Evolutionary conservation across 2,113 vertebrate species (phyloP).

Genomic region (Triplophysa rosa): DNA sequence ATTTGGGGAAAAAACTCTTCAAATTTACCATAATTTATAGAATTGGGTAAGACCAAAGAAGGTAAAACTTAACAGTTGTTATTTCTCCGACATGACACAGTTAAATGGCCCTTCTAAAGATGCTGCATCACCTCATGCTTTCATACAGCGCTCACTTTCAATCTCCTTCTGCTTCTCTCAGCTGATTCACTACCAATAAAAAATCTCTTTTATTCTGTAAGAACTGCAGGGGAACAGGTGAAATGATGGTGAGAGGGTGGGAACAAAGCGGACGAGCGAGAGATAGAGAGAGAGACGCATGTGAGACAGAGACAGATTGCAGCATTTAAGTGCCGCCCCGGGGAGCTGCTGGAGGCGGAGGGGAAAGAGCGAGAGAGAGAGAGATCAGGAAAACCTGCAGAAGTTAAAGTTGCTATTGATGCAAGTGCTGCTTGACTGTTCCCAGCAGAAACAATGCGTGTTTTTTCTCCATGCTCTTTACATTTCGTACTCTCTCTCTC

Average conservation of each 20-base stretch:
- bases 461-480: too few relatives aligned
- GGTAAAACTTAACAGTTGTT: too few relatives aligned
- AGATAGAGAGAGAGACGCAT: conserved; percentile 52
- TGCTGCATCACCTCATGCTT: not conserved
- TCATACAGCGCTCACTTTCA: not conserved
- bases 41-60: too few relatives aligned
- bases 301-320: conserved; percentile 76
- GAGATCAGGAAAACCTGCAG: too few relatives aligned
- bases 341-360: conserved; percentile 73
- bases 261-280: conserved; percentile 40
- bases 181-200: conserved; percentile 26
- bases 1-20: too few relatives aligned
- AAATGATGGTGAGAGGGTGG: conserved; percentile 25
- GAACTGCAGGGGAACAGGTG: conserved; percentile 41
- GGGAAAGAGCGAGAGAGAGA: conserved; percentile 52
- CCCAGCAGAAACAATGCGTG: too few relatives aligned
- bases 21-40: too few relatives aligned
- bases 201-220: conserved; percentile 38
- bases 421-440: too few relatives aligned
- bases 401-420: too few relatives aligned
- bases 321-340: conserved; percentile 75
- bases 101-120: too few relatives aligned
- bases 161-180: conserved; percentile 20
- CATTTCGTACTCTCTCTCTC: too few relatives aligned
- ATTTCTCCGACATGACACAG: too few relatives aligned